Conservation (phyloP, 2,888 invertebrate genomes). For the Deilephila porcellus region DNA sequence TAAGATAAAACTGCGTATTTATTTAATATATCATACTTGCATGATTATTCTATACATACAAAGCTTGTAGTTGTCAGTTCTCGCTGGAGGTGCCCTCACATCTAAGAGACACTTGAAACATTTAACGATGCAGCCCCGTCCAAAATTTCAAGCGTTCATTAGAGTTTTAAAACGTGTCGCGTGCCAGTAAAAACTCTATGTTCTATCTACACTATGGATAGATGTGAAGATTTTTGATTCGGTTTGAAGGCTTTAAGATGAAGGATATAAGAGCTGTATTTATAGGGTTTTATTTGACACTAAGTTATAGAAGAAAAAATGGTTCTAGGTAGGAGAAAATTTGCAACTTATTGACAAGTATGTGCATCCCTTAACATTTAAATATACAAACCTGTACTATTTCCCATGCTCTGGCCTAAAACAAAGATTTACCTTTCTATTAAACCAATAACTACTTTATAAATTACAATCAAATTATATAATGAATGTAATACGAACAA, state of each 20-base stretch:
- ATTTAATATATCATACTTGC: no score
- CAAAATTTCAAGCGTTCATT: constrained; percentile 49
- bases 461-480: not conserved
- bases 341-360: no score
- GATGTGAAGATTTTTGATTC: not conserved
- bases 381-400: no score
- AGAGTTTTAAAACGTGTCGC: constrained; percentile 44
- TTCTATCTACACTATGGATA: not conserved
- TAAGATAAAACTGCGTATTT: no score
- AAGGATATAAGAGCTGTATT: not conserved
- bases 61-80: not conserved
- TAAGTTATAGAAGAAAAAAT: no score
- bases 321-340: no score
- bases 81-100: not conserved
- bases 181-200: constrained; percentile 28
- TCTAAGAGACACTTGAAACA: constrained; percentile 45
- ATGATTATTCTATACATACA: no score
- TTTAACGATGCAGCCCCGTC: constrained; percentile 48
- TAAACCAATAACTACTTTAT: not conserved
- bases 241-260: not conserved
- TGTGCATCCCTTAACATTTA: no score
- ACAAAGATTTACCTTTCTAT: not conserved
- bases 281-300: no score
- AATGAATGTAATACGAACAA: not conserved
- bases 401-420: no score